phyloP scores from a whole-genome alignment of 2,113 vertebrate species.

The Engraulis encrasicolus region DNA sequence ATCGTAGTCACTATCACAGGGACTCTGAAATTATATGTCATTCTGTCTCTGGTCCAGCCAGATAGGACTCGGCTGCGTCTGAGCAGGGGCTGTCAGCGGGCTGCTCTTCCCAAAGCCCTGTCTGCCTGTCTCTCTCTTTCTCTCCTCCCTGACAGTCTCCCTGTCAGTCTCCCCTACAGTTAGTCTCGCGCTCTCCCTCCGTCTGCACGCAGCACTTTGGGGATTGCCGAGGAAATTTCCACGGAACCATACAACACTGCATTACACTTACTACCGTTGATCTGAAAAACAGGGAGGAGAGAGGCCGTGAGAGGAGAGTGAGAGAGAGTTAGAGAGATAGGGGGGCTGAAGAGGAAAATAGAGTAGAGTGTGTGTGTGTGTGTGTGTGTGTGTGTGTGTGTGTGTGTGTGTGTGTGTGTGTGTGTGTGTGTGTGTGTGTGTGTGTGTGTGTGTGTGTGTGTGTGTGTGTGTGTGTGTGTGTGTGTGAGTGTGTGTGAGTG shows the following conservation, averaged over 20 bases:
- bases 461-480: neutral
- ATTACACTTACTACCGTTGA: neutral
- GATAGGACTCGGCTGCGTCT: slow-evolving; percentile 56
- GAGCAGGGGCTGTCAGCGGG: slow-evolving; percentile 52
- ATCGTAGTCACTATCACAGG: slow-evolving; percentile 70
- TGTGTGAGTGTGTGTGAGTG: neutral
- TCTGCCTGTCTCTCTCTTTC: slow-evolving; percentile 25
- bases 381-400: slow-evolving; percentile 28
- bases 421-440: neutral
- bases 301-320: too few relatives aligned
- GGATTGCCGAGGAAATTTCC: slow-evolving; percentile 7
- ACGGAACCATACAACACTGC: neutral
- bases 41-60: slow-evolving; percentile 62
- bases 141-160: too few relatives aligned
- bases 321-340: neutral
- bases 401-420: neutral
- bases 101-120: slow-evolving; percentile 34
- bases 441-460: neutral
- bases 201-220: slow-evolving; percentile 15
- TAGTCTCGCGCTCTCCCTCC: slow-evolving; percentile 15
- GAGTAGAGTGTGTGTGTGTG: slow-evolving; percentile 42
- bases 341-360: neutral
- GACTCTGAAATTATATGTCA: slow-evolving; percentile 76
- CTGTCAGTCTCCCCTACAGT: slow-evolving; percentile 31
- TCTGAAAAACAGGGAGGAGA: too few relatives aligned